A percentile compares a stretch with the other conserved stretches of the same genome.
These are phyloP conservation scores for Myopa tessellatipennis DNA, from an alignment of 2,888 invertebrate genomes.

Conservation along the genomic window DNA sequence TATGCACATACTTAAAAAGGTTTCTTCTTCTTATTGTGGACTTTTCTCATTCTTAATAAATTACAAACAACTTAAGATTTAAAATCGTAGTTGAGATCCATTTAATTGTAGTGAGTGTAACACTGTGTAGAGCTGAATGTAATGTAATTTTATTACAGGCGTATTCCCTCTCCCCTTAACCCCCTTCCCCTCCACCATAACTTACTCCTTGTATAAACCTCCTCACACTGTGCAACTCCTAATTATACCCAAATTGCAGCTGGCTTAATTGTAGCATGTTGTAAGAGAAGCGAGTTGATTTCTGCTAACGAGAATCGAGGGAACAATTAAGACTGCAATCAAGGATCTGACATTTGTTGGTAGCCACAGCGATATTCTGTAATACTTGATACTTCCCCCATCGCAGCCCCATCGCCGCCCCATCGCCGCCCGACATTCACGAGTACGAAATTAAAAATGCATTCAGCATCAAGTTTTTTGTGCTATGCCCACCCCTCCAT, in stretches of 20 bases:
- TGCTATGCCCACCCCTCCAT: neutral
- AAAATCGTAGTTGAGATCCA: too few relatives aligned
- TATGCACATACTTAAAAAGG: too few relatives aligned
- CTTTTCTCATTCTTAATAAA: too few relatives aligned
- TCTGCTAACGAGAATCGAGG: constrained; percentile 16
- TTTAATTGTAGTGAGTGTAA: too few relatives aligned
- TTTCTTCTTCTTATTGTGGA: too few relatives aligned
- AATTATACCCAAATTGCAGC: constrained; percentile 15
- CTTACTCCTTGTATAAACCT: neutral
- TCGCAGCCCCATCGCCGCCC: too few relatives aligned
- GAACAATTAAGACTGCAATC: constrained; percentile 8
- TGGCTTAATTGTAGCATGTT: constrained; percentile 2
- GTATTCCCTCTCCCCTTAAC: too few relatives aligned
- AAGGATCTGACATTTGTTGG: neutral
- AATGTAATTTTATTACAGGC: too few relatives aligned
- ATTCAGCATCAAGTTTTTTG: neutral
- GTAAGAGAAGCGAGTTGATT: neutral
- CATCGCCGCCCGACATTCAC: neutral
- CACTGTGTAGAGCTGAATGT: too few relatives aligned
- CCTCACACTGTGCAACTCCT: neutral
- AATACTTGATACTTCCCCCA: too few relatives aligned
- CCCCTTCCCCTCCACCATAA: too few relatives aligned
- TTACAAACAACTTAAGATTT: too few relatives aligned
- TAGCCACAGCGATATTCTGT: neutral
- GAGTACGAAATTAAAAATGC: constrained; percentile 1